Evolutionary conservation across 2,797 vertebrate species (phyloP).

Genomic region (Crypturellus tataupa): DNA sequence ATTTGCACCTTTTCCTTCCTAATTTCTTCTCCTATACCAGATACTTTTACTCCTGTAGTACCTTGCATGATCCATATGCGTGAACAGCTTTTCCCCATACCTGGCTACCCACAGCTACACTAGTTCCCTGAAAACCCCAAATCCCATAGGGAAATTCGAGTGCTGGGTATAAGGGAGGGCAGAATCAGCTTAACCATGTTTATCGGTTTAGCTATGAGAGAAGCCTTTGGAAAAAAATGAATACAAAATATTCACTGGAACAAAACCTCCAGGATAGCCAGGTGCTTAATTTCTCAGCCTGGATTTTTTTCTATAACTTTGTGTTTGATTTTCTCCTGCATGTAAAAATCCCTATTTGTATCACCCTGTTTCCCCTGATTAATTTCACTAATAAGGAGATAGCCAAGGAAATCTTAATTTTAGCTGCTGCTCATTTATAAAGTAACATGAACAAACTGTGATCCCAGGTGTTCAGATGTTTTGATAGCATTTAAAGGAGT

Average conservation of each 20-base stretch:
- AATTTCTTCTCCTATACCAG: not conserved
- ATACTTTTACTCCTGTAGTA: not conserved
- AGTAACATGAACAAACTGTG: not conserved
- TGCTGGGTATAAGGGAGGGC: not conserved
- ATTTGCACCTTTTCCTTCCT: not conserved
- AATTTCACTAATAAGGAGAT: not conserved
- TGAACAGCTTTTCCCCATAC: not conserved
- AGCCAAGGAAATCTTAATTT: not conserved
- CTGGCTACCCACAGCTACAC: not conserved
- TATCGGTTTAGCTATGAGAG: not conserved
- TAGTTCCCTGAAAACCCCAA: not conserved
- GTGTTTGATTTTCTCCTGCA: not conserved
- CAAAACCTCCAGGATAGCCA: not conserved
- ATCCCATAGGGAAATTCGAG: not conserved
- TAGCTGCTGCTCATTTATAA: not conserved
- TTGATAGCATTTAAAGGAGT: not conserved
- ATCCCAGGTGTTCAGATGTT: not conserved
- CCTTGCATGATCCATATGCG: not conserved
- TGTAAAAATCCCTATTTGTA: not conserved
- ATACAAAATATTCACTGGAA: not conserved
- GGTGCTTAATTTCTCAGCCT: not conserved
- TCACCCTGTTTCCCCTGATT: not conserved
- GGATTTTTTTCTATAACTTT: not conserved
- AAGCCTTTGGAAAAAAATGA: not conserved
- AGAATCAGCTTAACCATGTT: not conserved